Conservation (phyloP, 2,797 vertebrate species). For the Neomorphus geoffroyi region DNA sequence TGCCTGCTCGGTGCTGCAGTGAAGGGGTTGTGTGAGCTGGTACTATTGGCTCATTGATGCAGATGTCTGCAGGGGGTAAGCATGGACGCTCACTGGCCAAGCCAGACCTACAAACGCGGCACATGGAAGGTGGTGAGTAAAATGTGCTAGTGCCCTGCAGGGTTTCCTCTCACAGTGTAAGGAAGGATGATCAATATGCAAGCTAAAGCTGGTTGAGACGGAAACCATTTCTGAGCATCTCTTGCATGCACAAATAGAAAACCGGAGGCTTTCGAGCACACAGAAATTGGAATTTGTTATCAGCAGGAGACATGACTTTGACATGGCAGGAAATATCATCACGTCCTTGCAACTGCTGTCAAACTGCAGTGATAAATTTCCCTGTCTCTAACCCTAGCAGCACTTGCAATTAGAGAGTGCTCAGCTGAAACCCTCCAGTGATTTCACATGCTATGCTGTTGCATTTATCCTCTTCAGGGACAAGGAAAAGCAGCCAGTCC, state of each 20-base stretch:
- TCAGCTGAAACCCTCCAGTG: slow-evolving; percentile 17
- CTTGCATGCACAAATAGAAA: not conserved
- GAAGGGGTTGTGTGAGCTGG: not conserved
- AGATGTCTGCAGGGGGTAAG: slow-evolving; percentile 8
- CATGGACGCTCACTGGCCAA: not conserved
- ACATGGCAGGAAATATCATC: not conserved
- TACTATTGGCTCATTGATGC: not conserved
- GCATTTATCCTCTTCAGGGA: not conserved
- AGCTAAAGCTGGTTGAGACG: not conserved
- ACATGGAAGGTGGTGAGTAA: not conserved
- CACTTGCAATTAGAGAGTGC: not conserved
- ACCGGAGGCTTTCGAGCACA: not conserved
- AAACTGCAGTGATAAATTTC: not conserved
- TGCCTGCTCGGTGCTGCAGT: not conserved
- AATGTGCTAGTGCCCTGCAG: slow-evolving; percentile 13
- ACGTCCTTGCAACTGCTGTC: slow-evolving; percentile 10
- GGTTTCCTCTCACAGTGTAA: not conserved
- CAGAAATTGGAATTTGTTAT: not conserved
- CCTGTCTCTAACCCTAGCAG: not conserved
- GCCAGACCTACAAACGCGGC: not conserved
- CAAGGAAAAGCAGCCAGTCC: not conserved
- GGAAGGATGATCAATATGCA: not conserved
- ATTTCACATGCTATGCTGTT: not conserved
- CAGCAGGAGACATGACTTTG: slow-evolving; percentile 2
- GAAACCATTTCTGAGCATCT: not conserved